Evolutionary conservation across 2,888 invertebrate species (phyloP).

Genomic region (Chelonus formosanus): DNA sequence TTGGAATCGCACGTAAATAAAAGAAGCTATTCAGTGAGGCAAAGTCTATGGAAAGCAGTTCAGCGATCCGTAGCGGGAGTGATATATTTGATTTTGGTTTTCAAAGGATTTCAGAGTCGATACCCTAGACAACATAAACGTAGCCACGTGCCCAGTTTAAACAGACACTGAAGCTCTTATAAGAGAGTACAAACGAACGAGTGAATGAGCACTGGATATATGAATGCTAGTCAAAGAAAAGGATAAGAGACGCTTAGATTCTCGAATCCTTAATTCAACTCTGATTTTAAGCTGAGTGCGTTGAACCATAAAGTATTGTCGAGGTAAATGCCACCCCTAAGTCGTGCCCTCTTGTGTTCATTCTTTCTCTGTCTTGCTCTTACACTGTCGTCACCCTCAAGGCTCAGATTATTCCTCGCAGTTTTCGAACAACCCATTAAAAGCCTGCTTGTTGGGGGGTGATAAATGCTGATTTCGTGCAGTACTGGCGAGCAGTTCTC

Average conservation of each 20-base stretch:
- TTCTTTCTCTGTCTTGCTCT: slow-evolving; percentile 41
- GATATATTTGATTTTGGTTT: slow-evolving; percentile 60
- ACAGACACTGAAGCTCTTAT: slow-evolving; percentile 45
- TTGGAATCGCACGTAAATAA: slow-evolving; percentile 21
- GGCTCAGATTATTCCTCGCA: slow-evolving; percentile 56
- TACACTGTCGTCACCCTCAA: slow-evolving; percentile 36
- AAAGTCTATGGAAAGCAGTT: slow-evolving; percentile 24
- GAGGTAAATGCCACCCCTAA: slow-evolving; percentile 40
- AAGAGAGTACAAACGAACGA: slow-evolving; percentile 18
- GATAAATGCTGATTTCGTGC: slow-evolving; percentile 59
- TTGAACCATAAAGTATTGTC: slow-evolving; percentile 59
- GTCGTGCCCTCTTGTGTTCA: slow-evolving; percentile 32
- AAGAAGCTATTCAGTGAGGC: slow-evolving; percentile 19
- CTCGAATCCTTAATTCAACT: slow-evolving; percentile 40
- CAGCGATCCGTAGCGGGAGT: slow-evolving; percentile 31
- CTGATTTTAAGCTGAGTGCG: slow-evolving; percentile 50
- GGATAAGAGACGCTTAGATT: slow-evolving; percentile 34
- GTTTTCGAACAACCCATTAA: slow-evolving; percentile 61
- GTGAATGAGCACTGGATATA: slow-evolving; percentile 28
- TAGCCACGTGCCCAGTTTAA: slow-evolving; percentile 62
- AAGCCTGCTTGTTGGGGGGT: slow-evolving; percentile 54
- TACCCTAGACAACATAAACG: slow-evolving; percentile 54
- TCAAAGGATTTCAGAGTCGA: slow-evolving; percentile 49
- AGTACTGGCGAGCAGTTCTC: slow-evolving; percentile 15
- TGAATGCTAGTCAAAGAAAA: background rate